phyloP scores from a whole-genome alignment of 2,797 vertebrate genomes.

The Enteromius mattozi region DNA sequence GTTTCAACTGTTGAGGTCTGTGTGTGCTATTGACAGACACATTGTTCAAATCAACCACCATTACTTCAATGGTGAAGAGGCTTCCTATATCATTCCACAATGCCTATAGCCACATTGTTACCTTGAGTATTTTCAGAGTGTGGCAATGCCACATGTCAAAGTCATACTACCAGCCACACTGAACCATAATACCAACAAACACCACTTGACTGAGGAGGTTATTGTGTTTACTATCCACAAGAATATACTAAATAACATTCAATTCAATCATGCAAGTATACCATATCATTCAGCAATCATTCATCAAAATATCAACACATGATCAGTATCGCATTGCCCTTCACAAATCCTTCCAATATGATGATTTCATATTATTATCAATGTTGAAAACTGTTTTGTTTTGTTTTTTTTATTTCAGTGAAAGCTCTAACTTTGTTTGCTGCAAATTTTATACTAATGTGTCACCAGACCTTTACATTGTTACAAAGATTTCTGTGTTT shows the following conservation, averaged over 20 bases:
- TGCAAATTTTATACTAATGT: background rate
- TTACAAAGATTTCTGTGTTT: background rate
- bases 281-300: background rate
- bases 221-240: background rate
- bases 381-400: background rate
- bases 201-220: background rate
- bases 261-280: background rate
- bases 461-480: background rate
- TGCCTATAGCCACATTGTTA: background rate
- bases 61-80: background rate
- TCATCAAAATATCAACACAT: background rate
- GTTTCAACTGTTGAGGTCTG: background rate
- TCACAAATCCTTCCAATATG: background rate
- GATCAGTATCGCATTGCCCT: background rate
- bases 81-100: background rate
- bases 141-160: background rate
- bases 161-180: conserved; percentile 1
- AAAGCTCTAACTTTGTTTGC: background rate
- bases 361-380: background rate
- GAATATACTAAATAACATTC: background rate
- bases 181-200: background rate
- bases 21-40: background rate
- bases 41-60: background rate
- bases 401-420: no score
- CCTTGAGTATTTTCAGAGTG: background rate